These are phyloP conservation scores for Knipowitschia caucasica DNA, from an alignment of 2,797 vertebrate genomes.

Conservation along the genomic window DNA sequence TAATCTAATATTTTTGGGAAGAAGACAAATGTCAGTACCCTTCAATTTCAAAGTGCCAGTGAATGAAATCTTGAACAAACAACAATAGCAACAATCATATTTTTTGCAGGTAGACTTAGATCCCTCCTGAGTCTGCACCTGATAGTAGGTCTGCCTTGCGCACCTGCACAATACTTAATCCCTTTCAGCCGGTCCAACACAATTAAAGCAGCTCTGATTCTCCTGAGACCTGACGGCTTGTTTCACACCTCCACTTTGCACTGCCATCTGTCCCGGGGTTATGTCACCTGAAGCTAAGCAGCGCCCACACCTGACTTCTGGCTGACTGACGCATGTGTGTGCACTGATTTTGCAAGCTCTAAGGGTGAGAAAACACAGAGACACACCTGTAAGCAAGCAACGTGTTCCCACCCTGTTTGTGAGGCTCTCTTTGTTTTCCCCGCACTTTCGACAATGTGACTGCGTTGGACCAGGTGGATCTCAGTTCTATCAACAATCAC, in stretches of 20 bases:
- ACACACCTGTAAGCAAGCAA: constrained; percentile 34
- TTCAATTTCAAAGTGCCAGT: neutral
- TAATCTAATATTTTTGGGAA: neutral
- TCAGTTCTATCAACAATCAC: neutral
- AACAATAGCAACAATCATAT: neutral
- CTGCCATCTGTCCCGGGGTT: neutral
- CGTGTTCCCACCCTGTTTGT: constrained; percentile 29
- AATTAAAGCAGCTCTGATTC: neutral
- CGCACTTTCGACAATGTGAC: neutral
- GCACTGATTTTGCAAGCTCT: constrained; percentile 5
- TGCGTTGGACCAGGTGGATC: neutral
- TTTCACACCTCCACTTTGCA: neutral
- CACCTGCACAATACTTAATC: constrained; percentile 5
- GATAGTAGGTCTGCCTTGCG: neutral
- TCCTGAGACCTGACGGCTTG: neutral
- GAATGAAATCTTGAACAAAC: neutral
- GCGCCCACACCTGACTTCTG: constrained; percentile 2
- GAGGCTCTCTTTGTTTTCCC: neutral
- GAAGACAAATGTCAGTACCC: neutral
- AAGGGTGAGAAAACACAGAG: constrained; percentile 23
- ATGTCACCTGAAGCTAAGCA: constrained; percentile 5
- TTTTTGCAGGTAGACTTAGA: no score
- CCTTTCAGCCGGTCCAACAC: constrained; percentile 9
- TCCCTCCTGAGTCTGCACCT: neutral
- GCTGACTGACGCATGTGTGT: neutral